Evolutionary conservation across 2,797 vertebrate genomes (phyloP).

Genomic region (Sebastes hopkinsi): DNA sequence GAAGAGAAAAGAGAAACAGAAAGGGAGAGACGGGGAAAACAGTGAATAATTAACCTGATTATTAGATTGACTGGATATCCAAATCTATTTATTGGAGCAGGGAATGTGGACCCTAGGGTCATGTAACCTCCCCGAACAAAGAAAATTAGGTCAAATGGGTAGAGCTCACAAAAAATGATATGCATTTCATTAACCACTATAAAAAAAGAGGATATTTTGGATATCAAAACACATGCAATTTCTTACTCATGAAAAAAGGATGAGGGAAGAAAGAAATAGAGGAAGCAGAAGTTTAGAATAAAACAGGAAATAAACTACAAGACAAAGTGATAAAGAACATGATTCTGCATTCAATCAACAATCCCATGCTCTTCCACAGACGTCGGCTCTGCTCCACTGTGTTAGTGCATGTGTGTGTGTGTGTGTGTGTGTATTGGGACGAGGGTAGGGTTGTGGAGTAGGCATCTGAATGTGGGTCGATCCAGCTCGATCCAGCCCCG

Average conservation of each 20-base stretch:
- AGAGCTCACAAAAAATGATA: constrained; percentile 62
- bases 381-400: constrained; percentile 31
- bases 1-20: constrained; percentile 73
- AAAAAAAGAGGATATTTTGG: no score
- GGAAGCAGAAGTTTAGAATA: neutral
- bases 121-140: constrained; percentile 79
- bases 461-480: constrained; percentile 80
- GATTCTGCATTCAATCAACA: constrained; percentile 56
- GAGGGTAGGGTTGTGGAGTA: constrained; percentile 42
- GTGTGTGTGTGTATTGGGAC: constrained; percentile 30
- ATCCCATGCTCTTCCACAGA: constrained; percentile 20
- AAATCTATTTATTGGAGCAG: constrained; percentile 80
- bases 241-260: neutral
- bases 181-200: constrained; percentile 65
- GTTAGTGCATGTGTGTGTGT: neutral
- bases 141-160: constrained; percentile 79
- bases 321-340: constrained; percentile 52
- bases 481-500: constrained; percentile 77
- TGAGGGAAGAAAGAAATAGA: neutral
- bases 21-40: constrained; percentile 62
- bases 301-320: constrained; percentile 22
- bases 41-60: constrained; percentile 82
- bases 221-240: constrained; percentile 28
- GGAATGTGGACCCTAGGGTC: constrained; percentile 80
- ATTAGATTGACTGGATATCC: constrained; percentile 79